phyloP scores from a whole-genome alignment of 2,113 vertebrate genomes.

The Platycercus adscitus region DNA sequence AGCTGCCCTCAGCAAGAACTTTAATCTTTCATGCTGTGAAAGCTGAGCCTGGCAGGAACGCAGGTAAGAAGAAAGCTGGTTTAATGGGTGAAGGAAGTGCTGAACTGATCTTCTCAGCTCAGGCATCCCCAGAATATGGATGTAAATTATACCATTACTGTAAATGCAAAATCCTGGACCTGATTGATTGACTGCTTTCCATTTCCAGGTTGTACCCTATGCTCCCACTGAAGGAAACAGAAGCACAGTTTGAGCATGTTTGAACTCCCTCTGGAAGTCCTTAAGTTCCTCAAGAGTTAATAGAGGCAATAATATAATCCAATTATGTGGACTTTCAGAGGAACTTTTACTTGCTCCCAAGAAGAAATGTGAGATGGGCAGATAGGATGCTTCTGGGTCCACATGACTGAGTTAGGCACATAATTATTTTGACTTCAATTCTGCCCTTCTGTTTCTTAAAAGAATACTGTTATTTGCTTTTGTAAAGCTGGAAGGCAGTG shows the following conservation, averaged over 20 bases:
- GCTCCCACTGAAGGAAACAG: neutral
- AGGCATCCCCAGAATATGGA: neutral
- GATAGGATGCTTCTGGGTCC: neutral
- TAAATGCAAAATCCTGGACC: neutral
- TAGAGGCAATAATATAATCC: neutral
- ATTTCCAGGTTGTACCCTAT: neutral
- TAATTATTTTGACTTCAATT: neutral
- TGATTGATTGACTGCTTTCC: neutral
- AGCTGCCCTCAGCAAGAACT: neutral
- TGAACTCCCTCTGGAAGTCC: neutral
- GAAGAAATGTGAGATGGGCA: neutral
- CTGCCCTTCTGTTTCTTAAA: neutral
- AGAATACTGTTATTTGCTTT: neutral
- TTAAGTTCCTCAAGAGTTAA: neutral
- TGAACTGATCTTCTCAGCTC: neutral
- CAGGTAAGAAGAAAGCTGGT: neutral
- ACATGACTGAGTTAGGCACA: neutral
- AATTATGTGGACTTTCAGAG: neutral
- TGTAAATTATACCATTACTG: neutral
- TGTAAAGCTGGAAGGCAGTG: neutral
- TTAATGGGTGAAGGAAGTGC: neutral
- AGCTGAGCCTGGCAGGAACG: neutral
- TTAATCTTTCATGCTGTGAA: neutral
- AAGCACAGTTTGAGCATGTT: neutral
- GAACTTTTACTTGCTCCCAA: neutral